Evolutionary conservation across 1,140 invertebrate genomes (phyloP).

Genomic region (Cherax quadricarinatus): DNA sequence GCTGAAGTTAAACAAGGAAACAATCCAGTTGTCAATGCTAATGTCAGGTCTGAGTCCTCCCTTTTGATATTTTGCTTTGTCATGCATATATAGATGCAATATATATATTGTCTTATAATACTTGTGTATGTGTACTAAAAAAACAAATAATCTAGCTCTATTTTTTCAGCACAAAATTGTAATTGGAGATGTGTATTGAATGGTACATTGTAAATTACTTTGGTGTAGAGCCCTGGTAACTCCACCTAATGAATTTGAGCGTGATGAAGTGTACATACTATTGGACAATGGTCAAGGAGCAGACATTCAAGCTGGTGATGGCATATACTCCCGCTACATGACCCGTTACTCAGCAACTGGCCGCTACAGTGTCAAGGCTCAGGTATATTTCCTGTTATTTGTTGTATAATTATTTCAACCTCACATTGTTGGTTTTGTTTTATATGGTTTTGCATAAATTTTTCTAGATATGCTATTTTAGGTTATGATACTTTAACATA

Average conservation of each 20-base stretch:
- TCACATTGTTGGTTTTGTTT: no score
- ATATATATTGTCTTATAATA: neutral
- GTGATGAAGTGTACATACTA: conserved; percentile 16
- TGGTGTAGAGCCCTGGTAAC: conserved; percentile 46
- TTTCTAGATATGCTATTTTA: neutral
- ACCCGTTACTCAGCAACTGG: conserved; percentile 42
- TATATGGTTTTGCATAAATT: no score
- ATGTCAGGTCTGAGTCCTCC: conserved; percentile 39
- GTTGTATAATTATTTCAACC: neutral
- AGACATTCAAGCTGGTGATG: conserved; percentile 48
- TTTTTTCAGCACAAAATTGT: neutral
- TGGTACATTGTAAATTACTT: neutral
- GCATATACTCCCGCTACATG: conserved; percentile 63
- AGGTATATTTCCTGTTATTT: conserved; percentile 5
- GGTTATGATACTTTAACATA: no score
- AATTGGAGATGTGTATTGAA: neutral
- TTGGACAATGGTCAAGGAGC: conserved; percentile 62
- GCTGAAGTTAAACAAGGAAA: conserved; percentile 59
- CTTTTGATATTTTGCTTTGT: neutral
- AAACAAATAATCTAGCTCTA: neutral
- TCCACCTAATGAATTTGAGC: conserved; percentile 37
- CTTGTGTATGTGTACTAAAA: neutral
- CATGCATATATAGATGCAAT: neutral
- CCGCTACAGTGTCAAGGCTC: conserved; percentile 60
- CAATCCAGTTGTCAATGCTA: conserved; percentile 53